These are phyloP conservation scores for Fistularia commersonii DNA, from an alignment of 2,797 vertebrate genomes.

Conservation along the genomic window DNA sequence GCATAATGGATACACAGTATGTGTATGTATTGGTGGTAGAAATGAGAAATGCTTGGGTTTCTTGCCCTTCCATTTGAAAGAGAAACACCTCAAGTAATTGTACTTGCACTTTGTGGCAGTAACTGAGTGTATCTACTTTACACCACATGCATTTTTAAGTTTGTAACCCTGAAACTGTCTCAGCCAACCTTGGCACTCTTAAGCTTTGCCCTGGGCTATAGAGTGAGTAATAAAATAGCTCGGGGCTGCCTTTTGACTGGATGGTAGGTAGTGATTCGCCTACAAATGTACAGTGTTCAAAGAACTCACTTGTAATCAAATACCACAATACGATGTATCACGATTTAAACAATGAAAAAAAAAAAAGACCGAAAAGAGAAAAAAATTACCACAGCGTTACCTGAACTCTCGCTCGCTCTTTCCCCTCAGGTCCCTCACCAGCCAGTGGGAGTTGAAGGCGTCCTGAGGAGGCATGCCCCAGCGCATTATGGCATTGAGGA, in stretches of 20 bases:
- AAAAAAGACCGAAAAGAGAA: background rate
- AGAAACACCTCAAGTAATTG: too few relatives aligned
- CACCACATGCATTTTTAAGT: too few relatives aligned
- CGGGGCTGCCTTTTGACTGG: too few relatives aligned
- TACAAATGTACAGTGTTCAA: too few relatives aligned
- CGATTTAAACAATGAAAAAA: background rate
- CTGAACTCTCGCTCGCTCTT: slow-evolving; percentile 99
- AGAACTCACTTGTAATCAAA: background rate
- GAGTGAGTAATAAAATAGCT: slow-evolving; percentile 2
- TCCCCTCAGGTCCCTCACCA: slow-evolving; percentile 92
- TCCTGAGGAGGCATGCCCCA: slow-evolving; percentile 99
- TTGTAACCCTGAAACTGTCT: slow-evolving; percentile 7
- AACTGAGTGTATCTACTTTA: too few relatives aligned
- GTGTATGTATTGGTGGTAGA: too few relatives aligned
- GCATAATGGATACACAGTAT: too few relatives aligned
- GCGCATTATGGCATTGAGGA: slow-evolving; percentile 98
- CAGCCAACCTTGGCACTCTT: slow-evolving; percentile 4
- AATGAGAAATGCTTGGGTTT: too few relatives aligned
- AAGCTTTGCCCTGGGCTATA: slow-evolving; percentile 12
- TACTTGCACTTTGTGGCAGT: too few relatives aligned
- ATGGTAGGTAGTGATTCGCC: too few relatives aligned
- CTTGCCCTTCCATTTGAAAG: too few relatives aligned
- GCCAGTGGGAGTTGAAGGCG: slow-evolving; percentile 98
- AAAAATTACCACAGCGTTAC: slow-evolving; percentile 54
- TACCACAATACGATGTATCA: background rate